Conservation (phyloP, 2,888 invertebrate genomes). For the Nymphalis polychloros region DNA sequence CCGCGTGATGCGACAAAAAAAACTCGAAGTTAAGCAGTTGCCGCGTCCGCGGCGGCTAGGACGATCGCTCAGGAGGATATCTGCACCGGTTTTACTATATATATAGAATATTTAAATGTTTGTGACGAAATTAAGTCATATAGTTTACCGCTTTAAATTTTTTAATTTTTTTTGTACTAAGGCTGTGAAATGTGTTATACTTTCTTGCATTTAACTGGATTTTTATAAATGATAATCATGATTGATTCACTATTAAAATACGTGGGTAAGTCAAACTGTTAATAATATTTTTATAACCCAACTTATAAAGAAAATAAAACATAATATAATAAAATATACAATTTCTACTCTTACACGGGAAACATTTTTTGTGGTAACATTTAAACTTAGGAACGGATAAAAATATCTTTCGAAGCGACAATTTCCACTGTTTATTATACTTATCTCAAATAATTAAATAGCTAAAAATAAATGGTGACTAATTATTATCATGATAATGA, state of each 20-base stretch:
- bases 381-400: too few relatives aligned
- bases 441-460: too few relatives aligned
- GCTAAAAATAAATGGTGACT: too few relatives aligned
- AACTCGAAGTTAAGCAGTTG: background rate
- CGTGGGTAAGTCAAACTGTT: background rate
- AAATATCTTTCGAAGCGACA: too few relatives aligned
- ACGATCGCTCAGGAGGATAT: background rate
- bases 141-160: background rate
- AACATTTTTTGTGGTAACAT: too few relatives aligned
- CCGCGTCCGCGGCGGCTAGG: slow-evolving; percentile 7
- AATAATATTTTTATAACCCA: background rate
- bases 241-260: slow-evolving; percentile 1
- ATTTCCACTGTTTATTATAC: too few relatives aligned
- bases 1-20: slow-evolving; percentile 4
- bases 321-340: background rate
- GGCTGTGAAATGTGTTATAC: background rate
- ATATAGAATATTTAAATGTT: background rate
- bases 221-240: background rate
- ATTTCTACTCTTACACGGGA: too few relatives aligned
- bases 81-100: background rate
- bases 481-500: too few relatives aligned
- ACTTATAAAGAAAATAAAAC: background rate
- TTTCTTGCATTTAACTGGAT: background rate
- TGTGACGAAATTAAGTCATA: background rate
- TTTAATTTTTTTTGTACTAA: background rate